Conservation (phyloP, 2,888 invertebrate genomes). For the Gisinianus flammeolus region DNA sequence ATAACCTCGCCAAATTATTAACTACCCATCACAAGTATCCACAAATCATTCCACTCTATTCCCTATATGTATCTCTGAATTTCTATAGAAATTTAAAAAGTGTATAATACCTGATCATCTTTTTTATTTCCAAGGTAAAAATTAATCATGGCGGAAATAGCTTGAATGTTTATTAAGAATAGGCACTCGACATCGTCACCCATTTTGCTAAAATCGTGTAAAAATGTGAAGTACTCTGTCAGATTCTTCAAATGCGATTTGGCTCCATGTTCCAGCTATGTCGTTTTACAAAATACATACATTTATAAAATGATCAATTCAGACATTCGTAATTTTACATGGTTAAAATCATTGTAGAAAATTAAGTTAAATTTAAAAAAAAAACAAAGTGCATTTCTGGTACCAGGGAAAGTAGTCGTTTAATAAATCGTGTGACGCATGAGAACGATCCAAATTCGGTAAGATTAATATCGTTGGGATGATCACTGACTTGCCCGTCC, state of each 20-base stretch:
- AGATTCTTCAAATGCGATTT: conserved; percentile 84
- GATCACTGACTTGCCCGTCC: conserved; percentile 64
- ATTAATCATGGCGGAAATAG: conserved; percentile 87
- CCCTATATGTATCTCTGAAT: too few species aligned
- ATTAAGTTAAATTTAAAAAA: too few species aligned
- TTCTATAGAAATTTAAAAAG: too few species aligned
- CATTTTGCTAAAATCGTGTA: conserved; percentile 94
- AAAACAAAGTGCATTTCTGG: too few species aligned
- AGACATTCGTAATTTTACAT: too few species aligned
- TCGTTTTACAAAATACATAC: conserved; percentile 31
- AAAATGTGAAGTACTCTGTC: conserved; percentile 89
- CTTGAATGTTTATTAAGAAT: conserved; percentile 83
- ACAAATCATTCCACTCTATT: too few species aligned
- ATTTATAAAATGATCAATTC: too few species aligned
- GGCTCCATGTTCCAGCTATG: conserved; percentile 82
- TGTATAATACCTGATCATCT: conserved; percentile 75
- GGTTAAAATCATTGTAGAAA: too few species aligned
- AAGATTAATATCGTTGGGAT: conserved; percentile 68
- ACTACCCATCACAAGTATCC: too few species aligned
- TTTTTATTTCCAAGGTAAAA: conserved; percentile 88
- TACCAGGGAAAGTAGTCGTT: conserved; percentile 82
- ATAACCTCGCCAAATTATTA: too few species aligned
- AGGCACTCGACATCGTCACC: conserved; percentile 91
- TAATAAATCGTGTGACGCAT: conserved; percentile 91
- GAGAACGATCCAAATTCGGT: conserved; percentile 74